Evolutionary conservation across 2,888 invertebrate species (phyloP).

Genomic region (Caenorhabditis panamensis): DNA sequence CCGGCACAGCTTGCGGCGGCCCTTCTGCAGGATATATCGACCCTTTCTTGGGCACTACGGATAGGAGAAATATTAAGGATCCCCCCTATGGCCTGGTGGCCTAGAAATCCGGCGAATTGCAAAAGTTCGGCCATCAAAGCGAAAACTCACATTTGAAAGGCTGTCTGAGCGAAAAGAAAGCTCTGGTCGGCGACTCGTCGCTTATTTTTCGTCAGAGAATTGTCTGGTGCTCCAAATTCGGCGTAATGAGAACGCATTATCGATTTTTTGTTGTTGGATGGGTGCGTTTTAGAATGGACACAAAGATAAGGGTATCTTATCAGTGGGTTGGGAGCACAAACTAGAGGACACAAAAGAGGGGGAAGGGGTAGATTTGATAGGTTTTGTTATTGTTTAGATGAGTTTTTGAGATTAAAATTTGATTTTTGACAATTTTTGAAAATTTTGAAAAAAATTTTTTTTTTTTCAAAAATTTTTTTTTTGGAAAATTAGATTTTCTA

Average conservation of each 20-base stretch:
- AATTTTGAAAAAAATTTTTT: not conserved
- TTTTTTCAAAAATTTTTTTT: not conserved
- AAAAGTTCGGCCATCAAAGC: too few relatives aligned
- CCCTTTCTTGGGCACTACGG: not conserved
- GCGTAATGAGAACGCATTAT: conserved; percentile 47
- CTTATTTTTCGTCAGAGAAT: not conserved
- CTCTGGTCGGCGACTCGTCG: conserved; percentile 4
- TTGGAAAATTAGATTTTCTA: not conserved
- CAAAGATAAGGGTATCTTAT: conserved; percentile 21
- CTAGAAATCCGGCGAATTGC: conserved; percentile 1
- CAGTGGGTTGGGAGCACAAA: conserved; percentile 10
- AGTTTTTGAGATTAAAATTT: too few relatives aligned
- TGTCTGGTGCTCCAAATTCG: conserved; percentile 12
- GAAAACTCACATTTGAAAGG: conserved; percentile 50
- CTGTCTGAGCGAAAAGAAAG: conserved; percentile 24
- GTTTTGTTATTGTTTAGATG: too few relatives aligned
- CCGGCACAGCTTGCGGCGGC: conserved; percentile 36
- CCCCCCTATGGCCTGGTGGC: not conserved
- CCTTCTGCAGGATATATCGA: conserved; percentile 35
- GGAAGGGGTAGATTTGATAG: too few relatives aligned
- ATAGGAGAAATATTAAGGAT: conserved; percentile 44
- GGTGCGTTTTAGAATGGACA: conserved; percentile 5
- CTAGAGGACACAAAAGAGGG: conserved; percentile 4
- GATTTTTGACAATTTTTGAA: too few relatives aligned
- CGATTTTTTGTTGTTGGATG: not conserved